Conservation (phyloP, 2,797 vertebrate species). For the Anas bernieri region DNA sequence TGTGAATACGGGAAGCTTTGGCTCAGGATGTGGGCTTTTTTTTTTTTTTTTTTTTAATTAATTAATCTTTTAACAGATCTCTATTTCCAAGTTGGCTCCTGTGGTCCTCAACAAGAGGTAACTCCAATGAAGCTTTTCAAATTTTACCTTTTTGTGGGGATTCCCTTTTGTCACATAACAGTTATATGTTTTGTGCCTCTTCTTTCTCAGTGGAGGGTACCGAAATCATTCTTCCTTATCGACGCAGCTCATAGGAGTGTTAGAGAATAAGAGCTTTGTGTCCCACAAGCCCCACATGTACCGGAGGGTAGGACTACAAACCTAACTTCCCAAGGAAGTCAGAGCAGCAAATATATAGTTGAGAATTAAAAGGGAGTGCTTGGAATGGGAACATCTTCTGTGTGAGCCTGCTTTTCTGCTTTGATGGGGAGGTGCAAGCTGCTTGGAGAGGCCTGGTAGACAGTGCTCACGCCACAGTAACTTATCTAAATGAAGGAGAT, state of each 20-base stretch:
- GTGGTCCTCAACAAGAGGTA: background rate
- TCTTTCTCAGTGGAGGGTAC: background rate
- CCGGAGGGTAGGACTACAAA: background rate
- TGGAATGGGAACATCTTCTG: background rate
- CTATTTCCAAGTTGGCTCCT: background rate
- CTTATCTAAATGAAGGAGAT: background rate
- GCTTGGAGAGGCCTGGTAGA: background rate
- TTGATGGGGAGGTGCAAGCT: background rate
- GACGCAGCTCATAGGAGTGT: background rate
- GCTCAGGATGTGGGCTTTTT: background rate
- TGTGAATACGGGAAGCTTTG: background rate
- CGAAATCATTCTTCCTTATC: background rate
- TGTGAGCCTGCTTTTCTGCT: background rate
- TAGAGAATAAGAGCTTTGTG: background rate
- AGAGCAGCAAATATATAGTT: background rate
- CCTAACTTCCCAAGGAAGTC: background rate
- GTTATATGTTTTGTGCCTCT: background rate
- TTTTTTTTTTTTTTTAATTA: too few relatives aligned
- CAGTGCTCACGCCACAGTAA: background rate
- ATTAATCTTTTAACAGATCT: background rate
- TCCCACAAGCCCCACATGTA: rapidly evolving
- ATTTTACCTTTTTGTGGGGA: background rate
- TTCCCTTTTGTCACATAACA: background rate
- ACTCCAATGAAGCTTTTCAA: background rate
- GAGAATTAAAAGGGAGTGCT: background rate